A percentile compares a stretch with the other conserved stretches of the same genome.
phyloP scores from a whole-genome alignment of 1,140 invertebrate species.

The Wasmannia auropunctata region DNA sequence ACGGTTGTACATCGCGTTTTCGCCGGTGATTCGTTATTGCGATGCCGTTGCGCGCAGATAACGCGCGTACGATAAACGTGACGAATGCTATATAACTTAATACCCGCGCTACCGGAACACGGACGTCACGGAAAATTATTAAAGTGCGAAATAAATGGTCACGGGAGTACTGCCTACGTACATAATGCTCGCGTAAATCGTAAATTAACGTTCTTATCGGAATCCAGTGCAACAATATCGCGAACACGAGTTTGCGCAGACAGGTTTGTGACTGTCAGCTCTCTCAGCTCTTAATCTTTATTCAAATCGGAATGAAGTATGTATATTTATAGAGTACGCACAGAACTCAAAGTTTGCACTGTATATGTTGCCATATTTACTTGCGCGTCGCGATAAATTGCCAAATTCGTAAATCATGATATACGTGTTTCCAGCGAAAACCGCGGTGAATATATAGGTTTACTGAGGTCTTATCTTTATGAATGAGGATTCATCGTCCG shows the following conservation, averaged over 20 bases:
- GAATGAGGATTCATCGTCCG: constrained; percentile 58
- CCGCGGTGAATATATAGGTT: constrained; percentile 52
- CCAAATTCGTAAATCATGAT: constrained; percentile 54
- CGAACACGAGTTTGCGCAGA: not conserved
- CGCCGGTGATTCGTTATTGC: constrained; percentile 19
- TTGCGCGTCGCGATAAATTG: constrained; percentile 38
- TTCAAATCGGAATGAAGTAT: constrained; percentile 23
- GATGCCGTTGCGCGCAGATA: constrained; percentile 21
- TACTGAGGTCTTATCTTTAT: constrained; percentile 43
- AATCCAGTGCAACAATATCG: not conserved
- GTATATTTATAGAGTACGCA: constrained; percentile 35
- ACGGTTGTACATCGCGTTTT: constrained; percentile 15
- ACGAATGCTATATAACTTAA: constrained; percentile 19
- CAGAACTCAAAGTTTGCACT: not conserved
- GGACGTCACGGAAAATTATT: constrained; percentile 16
- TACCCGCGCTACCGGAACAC: not conserved
- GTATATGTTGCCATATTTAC: constrained; percentile 16
- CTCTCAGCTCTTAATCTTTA: constrained; percentile 25
- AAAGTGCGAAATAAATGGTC: not conserved
- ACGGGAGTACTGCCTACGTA: no score
- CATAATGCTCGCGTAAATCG: not conserved
- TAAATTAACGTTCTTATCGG: not conserved
- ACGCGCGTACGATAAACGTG: not conserved
- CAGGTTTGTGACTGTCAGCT: not conserved
- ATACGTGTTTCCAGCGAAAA: constrained; percentile 33